Base-by-base conservation (phyloP, 2,113 vertebrate genomes). In the Centropus unirufus region DNA sequence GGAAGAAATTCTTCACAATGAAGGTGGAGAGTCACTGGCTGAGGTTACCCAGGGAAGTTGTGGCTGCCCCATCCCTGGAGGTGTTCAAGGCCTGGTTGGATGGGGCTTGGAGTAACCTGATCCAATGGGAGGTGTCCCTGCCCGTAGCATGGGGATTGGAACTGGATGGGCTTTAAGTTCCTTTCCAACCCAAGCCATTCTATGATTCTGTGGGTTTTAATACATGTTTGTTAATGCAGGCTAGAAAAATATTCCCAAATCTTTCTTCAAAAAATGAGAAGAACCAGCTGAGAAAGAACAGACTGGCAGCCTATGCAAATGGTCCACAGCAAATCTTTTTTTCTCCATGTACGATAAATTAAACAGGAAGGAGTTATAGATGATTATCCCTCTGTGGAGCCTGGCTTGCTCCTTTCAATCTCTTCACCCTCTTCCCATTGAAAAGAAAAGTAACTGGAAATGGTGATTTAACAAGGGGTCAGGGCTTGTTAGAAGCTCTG, bases 271-370 rank as follows among this genome's bases (percentile, higher is more conserved):
- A 85, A 82, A 59, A 24, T 6, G 13, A 59, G 49, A 70, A 67
- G 29, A 42, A 5, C 2, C 1, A 27, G 12, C 23, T 73, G 11
- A 29, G 13, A 55, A 46, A n/a, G 36, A 59, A 21, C 27, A 26
- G 8, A 4, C 6, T 68, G 18, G 16, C 13, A 61, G 36, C 27
- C 2, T 8, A 5, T 5, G 7, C 49, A 12, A 40, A 46, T 1
- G 0, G 23, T 46, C 7, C 7, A 1, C 24, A 11, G 39, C 59
- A 42, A 66, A 83, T 2, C 57, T 85, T 64, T 9, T 9, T 8
- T 2, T 80, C 47, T 85, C 61, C 1, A 0, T 6, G 3, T 0
- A 32, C 46, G 36, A 15, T 77, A 22, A 77, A 66, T 26, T 5
- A n/a, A 77, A 32, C 21, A 3, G 30, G 5, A 1, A 36, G 58